Evolutionary conservation across 2,797 vertebrate species (phyloP).

Genomic region (Cyclura pinguis): DNA sequence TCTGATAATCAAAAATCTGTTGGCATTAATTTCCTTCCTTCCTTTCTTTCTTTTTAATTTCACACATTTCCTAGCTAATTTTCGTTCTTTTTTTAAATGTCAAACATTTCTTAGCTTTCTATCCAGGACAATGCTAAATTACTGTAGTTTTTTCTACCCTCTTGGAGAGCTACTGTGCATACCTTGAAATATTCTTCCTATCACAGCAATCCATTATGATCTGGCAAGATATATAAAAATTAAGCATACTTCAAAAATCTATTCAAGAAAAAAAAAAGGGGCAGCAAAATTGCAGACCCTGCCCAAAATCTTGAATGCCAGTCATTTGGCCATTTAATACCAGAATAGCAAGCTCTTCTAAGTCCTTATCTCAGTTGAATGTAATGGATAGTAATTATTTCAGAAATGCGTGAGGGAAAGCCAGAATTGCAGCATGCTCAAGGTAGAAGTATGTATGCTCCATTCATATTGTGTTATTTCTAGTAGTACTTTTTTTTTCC

Average conservation of each 20-base stretch:
- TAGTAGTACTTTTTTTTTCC: background rate
- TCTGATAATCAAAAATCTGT: background rate
- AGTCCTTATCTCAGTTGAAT: background rate
- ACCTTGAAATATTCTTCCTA: background rate
- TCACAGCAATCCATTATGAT: background rate
- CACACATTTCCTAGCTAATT: background rate
- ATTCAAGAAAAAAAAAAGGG: slow-evolving; percentile 19
- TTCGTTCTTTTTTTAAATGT: too few species aligned
- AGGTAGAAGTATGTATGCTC: background rate
- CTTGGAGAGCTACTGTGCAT: background rate
- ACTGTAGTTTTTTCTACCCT: background rate
- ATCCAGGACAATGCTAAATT: background rate
- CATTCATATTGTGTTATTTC: background rate
- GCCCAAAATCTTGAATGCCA: slow-evolving; percentile 7
- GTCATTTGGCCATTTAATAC: background rate
- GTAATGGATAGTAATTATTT: slow-evolving; percentile 30
- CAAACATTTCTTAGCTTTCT: background rate
- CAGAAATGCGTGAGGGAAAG: background rate
- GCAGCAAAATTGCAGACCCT: background rate
- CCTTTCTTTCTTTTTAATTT: background rate
- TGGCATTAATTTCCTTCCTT: background rate
- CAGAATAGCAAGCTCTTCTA: background rate
- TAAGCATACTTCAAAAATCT: background rate
- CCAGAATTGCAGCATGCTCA: slow-evolving; percentile 9
- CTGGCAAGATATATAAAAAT: slow-evolving; percentile 29